Evolutionary conservation across 2,888 invertebrate genomes (phyloP), one percentile per base, ranked within the genome.

Genomic region (Psococerastis gibbosa): DNA sequence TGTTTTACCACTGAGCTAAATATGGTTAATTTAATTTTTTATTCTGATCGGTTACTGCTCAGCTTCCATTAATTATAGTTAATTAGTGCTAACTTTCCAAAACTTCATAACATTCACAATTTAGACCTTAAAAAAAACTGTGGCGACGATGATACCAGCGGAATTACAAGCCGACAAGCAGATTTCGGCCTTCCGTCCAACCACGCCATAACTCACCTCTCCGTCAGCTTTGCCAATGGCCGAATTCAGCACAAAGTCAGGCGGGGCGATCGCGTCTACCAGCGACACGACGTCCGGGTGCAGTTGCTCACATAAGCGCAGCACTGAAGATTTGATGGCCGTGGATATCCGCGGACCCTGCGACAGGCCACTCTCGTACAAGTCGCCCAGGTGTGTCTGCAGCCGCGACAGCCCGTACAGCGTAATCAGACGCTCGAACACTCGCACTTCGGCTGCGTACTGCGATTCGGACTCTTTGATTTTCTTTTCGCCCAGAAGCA

Each of bases 171-270:
- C n/a, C n/a, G n/a, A n/a, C n/a, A n/a, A n/a, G n/a, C n/a, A n/a
- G n/a, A n/a, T n/a, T n/a, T n/a, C n/a, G n/a, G n/a, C n/a, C n/a
- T n/a, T n/a, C n/a, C n/a, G n/a, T n/a, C n/a, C n/a, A n/a, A n/a
- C n/a, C n/a, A n/a, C n/a, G n/a, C n/a, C n/a, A n/a, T 9, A 18
- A 18, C 42, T 45, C 54, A 71, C 73, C 58, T 68, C 57, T 52
- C 76, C 76, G 58, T 76, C 72, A 1, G 73, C 66, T 51, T 62
- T 58, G 41, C 75, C 76, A 17, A 77, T 60, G 35, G 69, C 65
- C n/a, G 75, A 76, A 54, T 71, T 69, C 3, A 77, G 56, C 42
- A 74, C 60, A 52, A 72, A 73, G 55, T 77, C 76, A 35, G 75
- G 67, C 3, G 73, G 74, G 15, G 75, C 71, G 33, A 75, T 55